phyloP scores from a whole-genome alignment of 2,797 vertebrate species.

The Syngnathus rostellatus region DNA sequence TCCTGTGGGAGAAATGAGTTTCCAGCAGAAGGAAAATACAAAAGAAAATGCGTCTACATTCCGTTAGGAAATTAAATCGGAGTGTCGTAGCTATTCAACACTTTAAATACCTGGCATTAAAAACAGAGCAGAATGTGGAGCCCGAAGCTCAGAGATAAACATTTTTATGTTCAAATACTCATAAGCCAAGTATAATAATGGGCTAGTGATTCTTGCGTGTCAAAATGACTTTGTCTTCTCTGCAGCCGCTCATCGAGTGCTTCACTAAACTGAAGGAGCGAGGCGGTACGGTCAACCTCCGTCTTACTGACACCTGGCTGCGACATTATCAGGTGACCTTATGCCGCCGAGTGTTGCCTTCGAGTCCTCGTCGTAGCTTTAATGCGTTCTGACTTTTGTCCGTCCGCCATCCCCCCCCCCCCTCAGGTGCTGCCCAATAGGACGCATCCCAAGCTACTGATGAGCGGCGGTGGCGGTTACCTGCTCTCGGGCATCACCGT shows the following conservation, averaged over 20 bases:
- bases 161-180: background rate
- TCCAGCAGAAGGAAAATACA: background rate
- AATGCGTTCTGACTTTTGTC: constrained; percentile 26
- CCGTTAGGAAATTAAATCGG: background rate
- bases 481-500: constrained; percentile 88
- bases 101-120: background rate
- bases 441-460: constrained; percentile 87
- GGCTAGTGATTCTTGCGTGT: background rate
- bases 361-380: background rate
- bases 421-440: constrained; percentile 87
- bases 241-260: constrained; percentile 87
- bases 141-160: background rate
- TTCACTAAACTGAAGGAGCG: constrained; percentile 88
- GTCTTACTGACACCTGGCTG: constrained; percentile 90
- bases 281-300: constrained; percentile 82
- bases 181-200: background rate
- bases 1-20: background rate
- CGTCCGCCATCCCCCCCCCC: too few relatives aligned
- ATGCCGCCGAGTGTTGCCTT: constrained; percentile 8
- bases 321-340: constrained; percentile 86
- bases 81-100: too few relatives aligned
- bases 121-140: background rate
- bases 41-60: background rate
- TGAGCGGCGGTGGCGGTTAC: constrained; percentile 92
- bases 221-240: background rate